Base-by-base conservation (phyloP, 1,140 invertebrate species). In the Drosophila navojoa region DNA sequence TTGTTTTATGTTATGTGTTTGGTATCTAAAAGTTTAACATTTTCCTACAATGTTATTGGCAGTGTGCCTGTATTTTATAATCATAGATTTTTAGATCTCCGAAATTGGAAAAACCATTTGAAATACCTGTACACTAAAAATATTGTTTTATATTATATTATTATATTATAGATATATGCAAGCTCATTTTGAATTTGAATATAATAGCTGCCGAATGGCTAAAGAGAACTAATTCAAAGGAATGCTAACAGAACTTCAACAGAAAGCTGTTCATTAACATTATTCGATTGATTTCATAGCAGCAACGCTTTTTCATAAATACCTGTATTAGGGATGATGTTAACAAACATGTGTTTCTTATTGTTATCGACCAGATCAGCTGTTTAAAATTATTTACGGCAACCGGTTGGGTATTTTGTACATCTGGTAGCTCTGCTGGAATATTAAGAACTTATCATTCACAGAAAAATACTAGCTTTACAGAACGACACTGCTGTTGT, bases 1-100 rank as follows among this genome's bases (percentile, higher is more conserved):
- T 63, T 55, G 42, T 29, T 29, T 29, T 63, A 71, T 71, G 68
- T 63, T 71, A 71, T 63, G 52, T 25, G 45, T 57, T 55, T 29
- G 29, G 15, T 25, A 62, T 38, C 57, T 49, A 52, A 2, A 10
- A 40, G 38, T 7, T 49, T 62, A 62, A 47, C 58, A 38, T 15
- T 63, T 0, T 29, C 4, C 22, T 4, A 5, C 16, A 16, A 42
- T 70, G 59, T 63, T 62, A 32, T 16, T 55, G 54, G 45, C 67
- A 70, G 42, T 6, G 11, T 45, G 42, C n/a, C 15, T 15, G 35
- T 13, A 29, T 44, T 38, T 38, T 38, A 11, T 38, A 38, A 38
- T 38, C 35, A 6, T 32, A 1, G 6, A 0, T 7, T 32, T 32
- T 32, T 9, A 32, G 6, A 1, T 7, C 32, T 32, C 5, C 9